A percentile compares a stretch with the other conserved stretches of the same genome.
phyloP scores from a whole-genome alignment of 2,797 vertebrate species.

The Pampus argenteus region DNA sequence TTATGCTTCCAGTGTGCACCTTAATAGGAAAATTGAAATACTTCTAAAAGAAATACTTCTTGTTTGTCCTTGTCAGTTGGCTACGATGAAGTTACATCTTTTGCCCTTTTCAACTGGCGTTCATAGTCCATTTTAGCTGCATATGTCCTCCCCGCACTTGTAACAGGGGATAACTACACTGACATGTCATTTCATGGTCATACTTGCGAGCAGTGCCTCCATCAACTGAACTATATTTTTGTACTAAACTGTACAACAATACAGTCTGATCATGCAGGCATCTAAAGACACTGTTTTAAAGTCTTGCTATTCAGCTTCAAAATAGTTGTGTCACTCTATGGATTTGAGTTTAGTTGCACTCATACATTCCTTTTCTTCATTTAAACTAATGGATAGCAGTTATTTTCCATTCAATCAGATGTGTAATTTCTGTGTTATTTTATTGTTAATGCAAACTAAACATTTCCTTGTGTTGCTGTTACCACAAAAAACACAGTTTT shows the following conservation, averaged over 20 bases:
- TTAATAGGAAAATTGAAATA: conserved; percentile 49
- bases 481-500: too few relatives aligned
- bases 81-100: conserved; percentile 12
- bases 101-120: conserved; percentile 41
- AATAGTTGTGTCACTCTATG: neutral
- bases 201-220: neutral
- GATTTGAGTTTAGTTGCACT: neutral
- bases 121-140: conserved; percentile 15
- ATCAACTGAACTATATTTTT: conserved; percentile 3
- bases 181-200: conserved; percentile 18
- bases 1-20: conserved; percentile 5
- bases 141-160: neutral
- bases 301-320: neutral
- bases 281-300: neutral
- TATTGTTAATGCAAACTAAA: neutral
- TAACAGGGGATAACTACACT: conserved; percentile 29
- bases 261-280: neutral
- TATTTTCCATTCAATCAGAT: neutral
- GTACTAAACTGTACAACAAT: conserved; percentile 3
- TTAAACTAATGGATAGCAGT: neutral
- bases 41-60: conserved; percentile 1
- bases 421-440: neutral
- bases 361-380: neutral
- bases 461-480: neutral
- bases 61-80: conserved; percentile 7